These are phyloP conservation scores for Lissocephala sabroskyi DNA, from an alignment of 2,888 invertebrate genomes.

Conservation along the genomic window DNA sequence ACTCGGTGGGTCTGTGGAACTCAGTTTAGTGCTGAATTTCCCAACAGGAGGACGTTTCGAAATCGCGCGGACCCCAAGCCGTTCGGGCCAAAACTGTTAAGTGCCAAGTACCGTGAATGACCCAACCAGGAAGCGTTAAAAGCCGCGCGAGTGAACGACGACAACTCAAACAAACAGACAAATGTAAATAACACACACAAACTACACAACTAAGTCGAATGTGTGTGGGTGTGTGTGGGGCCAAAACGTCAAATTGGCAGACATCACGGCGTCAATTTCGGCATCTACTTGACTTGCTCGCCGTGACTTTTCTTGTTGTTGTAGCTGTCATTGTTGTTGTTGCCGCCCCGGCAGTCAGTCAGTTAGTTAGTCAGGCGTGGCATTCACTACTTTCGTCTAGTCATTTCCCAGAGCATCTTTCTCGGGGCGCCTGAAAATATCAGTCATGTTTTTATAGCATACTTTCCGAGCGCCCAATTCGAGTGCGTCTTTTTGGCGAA, in stretches of 20 bases:
- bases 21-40: conserved; percentile 63
- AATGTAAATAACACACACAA: conserved; percentile 7
- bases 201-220: conserved; percentile 11
- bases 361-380: not conserved
- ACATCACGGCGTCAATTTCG: conserved; percentile 54
- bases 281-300: too few relatives aligned
- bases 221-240: conserved; percentile 5
- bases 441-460: conserved; percentile 23
- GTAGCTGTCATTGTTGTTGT: conserved; percentile 16
- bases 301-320: conserved; percentile 23
- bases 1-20: too few relatives aligned
- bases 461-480: conserved; percentile 18
- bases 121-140: not conserved
- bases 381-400: too few relatives aligned
- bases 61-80: conserved; percentile 16
- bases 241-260: conserved; percentile 49
- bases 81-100: conserved; percentile 6
- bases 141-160: not conserved
- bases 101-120: not conserved
- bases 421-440: not conserved
- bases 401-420: too few relatives aligned
- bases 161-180: conserved; percentile 8
- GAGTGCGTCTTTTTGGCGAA: conserved; percentile 19
- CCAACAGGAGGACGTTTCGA: conserved; percentile 41
- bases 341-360: not conserved